A percentile compares a stretch with the other conserved stretches of the same genome.
These are phyloP conservation scores for Agriopis marginaria DNA, from an alignment of 2,888 invertebrate genomes.

Conservation along the genomic window DNA sequence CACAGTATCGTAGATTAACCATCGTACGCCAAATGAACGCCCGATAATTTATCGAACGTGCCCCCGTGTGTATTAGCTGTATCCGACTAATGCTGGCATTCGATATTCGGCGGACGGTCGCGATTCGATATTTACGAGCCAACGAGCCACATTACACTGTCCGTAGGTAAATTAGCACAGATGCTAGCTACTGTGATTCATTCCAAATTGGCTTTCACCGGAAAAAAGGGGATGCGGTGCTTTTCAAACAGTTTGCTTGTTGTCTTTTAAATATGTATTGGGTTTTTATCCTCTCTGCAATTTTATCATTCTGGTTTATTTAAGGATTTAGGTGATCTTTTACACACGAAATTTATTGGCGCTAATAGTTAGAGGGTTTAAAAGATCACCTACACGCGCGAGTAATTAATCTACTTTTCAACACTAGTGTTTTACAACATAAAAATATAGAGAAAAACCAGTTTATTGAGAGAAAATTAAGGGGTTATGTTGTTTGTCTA, in stretches of 20 bases:
- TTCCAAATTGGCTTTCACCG: conserved; percentile 86
- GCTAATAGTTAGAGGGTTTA: too few species aligned
- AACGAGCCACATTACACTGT: conserved; percentile 85
- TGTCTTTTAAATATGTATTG: conserved; percentile 54
- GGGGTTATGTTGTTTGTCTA: too few species aligned
- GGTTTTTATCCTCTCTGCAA: not conserved
- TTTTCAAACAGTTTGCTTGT: conserved; percentile 76
- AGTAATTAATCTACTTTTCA: too few species aligned
- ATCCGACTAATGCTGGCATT: conserved; percentile 86
- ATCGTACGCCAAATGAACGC: conserved; percentile 84
- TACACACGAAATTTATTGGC: too few species aligned
- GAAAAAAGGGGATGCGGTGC: conserved; percentile 78
- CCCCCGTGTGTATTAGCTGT: conserved; percentile 86
- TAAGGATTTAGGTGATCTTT: too few species aligned
- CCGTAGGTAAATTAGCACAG: conserved; percentile 87
- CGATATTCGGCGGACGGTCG: conserved; percentile 85
- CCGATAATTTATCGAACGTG: conserved; percentile 83
- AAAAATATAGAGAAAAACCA: too few species aligned
- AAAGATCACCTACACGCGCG: too few species aligned
- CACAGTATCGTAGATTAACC: conserved; percentile 83
- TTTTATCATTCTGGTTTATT: not conserved
- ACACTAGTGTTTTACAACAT: too few species aligned
- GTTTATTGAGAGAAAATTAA: too few species aligned
- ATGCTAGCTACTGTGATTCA: conserved; percentile 86
- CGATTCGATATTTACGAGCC: conserved; percentile 84